Conservation (phyloP, 2,797 vertebrate genomes). For the Peromyscus melanophrys region DNA sequence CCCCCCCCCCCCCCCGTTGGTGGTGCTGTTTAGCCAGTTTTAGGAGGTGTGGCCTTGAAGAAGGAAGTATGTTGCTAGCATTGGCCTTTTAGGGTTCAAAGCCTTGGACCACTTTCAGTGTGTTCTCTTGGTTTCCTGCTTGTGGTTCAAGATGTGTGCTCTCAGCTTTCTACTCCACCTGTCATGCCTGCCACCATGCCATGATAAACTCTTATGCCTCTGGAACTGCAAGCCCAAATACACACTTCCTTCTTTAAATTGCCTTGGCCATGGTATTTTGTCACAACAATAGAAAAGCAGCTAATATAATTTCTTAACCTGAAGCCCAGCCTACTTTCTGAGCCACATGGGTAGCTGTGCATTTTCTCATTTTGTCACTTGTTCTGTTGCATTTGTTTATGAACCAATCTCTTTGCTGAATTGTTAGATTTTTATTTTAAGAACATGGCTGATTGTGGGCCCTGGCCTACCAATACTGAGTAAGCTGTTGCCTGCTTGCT, state of each 20-base stretch:
- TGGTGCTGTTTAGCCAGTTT: neutral
- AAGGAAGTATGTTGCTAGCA: neutral
- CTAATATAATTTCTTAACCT: neutral
- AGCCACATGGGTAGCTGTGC: neutral
- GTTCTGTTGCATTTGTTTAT: neutral
- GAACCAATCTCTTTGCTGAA: neutral
- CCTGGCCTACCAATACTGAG: too few relatives aligned
- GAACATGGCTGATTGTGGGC: neutral
- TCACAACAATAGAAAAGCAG: neutral
- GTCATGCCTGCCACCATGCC: neutral
- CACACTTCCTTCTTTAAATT: neutral
- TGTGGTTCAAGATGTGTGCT: neutral
- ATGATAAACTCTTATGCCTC: neutral
- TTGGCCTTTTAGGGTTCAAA: neutral
- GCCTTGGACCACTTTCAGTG: neutral
- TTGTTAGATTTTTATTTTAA: neutral
- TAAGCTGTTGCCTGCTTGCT: too few relatives aligned
- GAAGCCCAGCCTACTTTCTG: neutral
- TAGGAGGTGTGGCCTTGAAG: neutral
- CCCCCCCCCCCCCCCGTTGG: too few relatives aligned
- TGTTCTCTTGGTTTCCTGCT: neutral
- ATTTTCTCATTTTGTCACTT: neutral
- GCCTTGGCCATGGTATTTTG: neutral
- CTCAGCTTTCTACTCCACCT: neutral
- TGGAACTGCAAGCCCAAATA: neutral